These are phyloP conservation scores for Uropsilus gracilis DNA, from an alignment of 2,113 vertebrate species.

Conservation along the genomic window DNA sequence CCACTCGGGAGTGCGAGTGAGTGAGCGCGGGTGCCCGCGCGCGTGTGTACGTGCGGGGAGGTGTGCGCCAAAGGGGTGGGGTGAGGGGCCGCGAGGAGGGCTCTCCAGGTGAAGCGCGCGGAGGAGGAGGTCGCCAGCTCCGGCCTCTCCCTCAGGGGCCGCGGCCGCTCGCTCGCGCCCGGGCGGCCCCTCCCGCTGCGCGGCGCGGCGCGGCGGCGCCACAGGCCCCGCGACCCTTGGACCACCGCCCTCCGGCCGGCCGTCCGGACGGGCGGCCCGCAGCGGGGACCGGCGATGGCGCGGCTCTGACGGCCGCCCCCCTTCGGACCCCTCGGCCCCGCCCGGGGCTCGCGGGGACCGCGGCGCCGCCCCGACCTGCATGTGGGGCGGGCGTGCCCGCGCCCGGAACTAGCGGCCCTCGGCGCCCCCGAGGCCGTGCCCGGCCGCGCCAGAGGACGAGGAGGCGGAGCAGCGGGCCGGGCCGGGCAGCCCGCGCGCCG, in stretches of 20 bases:
- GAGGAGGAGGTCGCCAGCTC: neutral
- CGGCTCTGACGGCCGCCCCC: conserved; percentile 38
- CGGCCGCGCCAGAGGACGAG: neutral
- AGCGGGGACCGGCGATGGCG: conserved; percentile 20
- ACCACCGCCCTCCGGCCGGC: conserved; percentile 26
- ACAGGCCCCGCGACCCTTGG: conserved; percentile 21
- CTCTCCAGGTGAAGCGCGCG: conserved; percentile 49
- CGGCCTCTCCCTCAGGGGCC: neutral
- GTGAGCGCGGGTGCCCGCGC: conserved; percentile 41
- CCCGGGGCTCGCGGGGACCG: conserved; percentile 27
- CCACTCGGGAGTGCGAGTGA: neutral
- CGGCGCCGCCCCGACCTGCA: conserved; percentile 57
- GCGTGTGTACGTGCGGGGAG: conserved; percentile 68
- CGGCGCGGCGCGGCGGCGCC: conserved; percentile 36
- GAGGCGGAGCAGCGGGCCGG: neutral
- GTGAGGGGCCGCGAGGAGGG: conserved; percentile 10
- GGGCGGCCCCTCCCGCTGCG: neutral
- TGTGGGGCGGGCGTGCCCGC: conserved; percentile 28
- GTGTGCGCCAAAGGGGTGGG: conserved; percentile 71
- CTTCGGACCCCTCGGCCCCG: neutral
- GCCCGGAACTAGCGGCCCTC: conserved; percentile 19
- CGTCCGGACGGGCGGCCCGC: neutral
- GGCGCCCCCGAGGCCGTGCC: conserved; percentile 35
- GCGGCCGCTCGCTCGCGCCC: neutral
- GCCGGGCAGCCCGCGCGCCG: neutral